Conservation (phyloP, 2,888 invertebrate species). For the Thereva unica region DNA sequence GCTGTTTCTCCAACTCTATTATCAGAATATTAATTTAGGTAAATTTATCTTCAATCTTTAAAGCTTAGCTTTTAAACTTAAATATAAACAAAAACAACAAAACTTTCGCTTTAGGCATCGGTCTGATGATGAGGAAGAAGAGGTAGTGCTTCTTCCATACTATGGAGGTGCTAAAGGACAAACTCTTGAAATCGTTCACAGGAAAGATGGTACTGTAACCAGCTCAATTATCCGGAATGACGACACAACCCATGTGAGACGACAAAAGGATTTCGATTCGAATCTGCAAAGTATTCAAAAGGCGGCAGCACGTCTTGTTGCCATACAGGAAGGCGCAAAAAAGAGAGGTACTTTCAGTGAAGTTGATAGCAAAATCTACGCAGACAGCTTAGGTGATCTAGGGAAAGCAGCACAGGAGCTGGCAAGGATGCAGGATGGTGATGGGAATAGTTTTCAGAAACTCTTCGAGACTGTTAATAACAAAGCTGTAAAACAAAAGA, state of each 20-base stretch:
- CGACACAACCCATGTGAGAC: conserved; percentile 43
- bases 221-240: conserved; percentile 58
- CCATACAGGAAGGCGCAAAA: conserved; percentile 66
- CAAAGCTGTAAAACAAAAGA: conserved; percentile 48
- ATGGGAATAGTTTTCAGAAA: conserved; percentile 61
- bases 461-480: conserved; percentile 52
- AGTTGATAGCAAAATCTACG: conserved; percentile 63
- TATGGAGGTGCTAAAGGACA: conserved; percentile 76
- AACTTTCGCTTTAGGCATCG: conserved; percentile 15
- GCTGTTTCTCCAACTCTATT: too few relatives aligned
- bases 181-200: conserved; percentile 65
- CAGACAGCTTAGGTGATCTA: conserved; percentile 62
- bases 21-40: too few relatives aligned
- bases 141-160: conserved; percentile 61
- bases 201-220: conserved; percentile 60
- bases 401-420: conserved; percentile 64
- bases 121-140: conserved; percentile 17
- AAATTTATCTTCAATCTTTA: too few relatives aligned
- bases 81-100: too few relatives aligned
- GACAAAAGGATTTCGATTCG: conserved; percentile 46
- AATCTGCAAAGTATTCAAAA: conserved; percentile 65
- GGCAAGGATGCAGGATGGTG: conserved; percentile 61
- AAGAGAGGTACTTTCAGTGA: conserved; percentile 62
- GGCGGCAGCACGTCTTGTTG: conserved; percentile 64
- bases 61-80: too few relatives aligned